These are phyloP conservation scores for Malurus melanocephalus DNA, from an alignment of 2,113 vertebrate species.

Conservation along the genomic window DNA sequence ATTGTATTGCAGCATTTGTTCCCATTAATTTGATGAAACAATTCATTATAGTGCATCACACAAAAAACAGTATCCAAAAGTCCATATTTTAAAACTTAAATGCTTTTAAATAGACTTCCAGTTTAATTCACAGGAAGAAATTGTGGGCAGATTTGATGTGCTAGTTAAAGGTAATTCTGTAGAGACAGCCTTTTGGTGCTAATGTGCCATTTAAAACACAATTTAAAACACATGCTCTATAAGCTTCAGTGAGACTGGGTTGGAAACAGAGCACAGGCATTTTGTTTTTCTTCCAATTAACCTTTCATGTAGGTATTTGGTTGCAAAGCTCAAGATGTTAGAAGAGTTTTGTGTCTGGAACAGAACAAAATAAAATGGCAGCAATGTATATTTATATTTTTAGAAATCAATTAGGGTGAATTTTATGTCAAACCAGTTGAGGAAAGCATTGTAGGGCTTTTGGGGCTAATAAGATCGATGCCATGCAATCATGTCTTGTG, in stretches of 20 bases:
- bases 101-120: background rate
- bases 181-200: background rate
- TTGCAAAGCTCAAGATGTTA: background rate
- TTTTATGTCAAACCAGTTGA: background rate
- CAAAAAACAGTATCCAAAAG: background rate
- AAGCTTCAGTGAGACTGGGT: background rate
- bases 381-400: background rate
- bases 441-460: background rate
- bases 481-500: slow-evolving; percentile 11
- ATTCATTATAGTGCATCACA: background rate
- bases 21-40: background rate
- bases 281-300: slow-evolving; percentile 47
- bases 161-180: background rate
- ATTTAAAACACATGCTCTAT: background rate
- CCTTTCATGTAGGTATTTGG: background rate
- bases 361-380: slow-evolving; percentile 1
- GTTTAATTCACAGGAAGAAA: background rate
- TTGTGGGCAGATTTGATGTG: background rate
- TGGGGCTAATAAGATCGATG: background rate
- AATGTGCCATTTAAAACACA: background rate
- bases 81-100: background rate
- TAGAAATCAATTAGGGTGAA: slow-evolving; percentile 4
- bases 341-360: slow-evolving; percentile 21
- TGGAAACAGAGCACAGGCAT: background rate
- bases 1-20: background rate